Evolutionary conservation across 2,888 invertebrate genomes (phyloP).

Genomic region (Steinernema carpocapsae): DNA sequence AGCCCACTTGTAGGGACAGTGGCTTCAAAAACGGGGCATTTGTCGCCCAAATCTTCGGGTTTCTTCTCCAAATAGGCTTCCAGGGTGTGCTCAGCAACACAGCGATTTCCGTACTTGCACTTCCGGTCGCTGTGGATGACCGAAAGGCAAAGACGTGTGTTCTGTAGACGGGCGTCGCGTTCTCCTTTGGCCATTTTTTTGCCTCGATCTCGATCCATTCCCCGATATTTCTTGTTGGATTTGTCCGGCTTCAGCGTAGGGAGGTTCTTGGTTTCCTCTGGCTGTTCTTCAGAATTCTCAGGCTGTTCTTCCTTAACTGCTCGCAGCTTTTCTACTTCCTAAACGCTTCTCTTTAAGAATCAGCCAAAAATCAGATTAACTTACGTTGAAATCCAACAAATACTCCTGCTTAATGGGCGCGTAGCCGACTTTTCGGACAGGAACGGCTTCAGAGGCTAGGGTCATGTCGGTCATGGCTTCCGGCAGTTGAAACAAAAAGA

Average conservation of each 20-base stretch:
- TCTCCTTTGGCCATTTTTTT: conserved; percentile 51
- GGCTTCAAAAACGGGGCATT: conserved; percentile 72
- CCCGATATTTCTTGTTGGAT: conserved; percentile 36
- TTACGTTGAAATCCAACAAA: conserved; percentile 9
- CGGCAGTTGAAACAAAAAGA: too few species aligned
- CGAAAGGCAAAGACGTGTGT: conserved; percentile 45
- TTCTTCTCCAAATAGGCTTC: conserved; percentile 52
- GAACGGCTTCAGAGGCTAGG: neutral
- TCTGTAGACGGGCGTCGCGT: conserved; percentile 36
- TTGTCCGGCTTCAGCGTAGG: conserved; percentile 22
- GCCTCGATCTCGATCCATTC: conserved; percentile 45
- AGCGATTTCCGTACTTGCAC: conserved; percentile 62
- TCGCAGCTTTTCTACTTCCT: neutral
- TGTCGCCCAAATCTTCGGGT: conserved; percentile 69
- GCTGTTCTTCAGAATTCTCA: neutral
- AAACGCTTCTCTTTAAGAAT: too few species aligned
- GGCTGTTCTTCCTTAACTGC: neutral
- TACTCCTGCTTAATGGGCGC: conserved; percentile 29
- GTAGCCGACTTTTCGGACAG: conserved; percentile 15
- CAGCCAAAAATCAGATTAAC: neutral
- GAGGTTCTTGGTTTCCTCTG: neutral
- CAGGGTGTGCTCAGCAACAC: conserved; percentile 61
- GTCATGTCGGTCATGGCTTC: neutral
- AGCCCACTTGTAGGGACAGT: conserved; percentile 80
- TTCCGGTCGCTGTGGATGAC: conserved; percentile 37